Conservation (phyloP, 2,888 invertebrate genomes). For the Nezara viridula region DNA sequence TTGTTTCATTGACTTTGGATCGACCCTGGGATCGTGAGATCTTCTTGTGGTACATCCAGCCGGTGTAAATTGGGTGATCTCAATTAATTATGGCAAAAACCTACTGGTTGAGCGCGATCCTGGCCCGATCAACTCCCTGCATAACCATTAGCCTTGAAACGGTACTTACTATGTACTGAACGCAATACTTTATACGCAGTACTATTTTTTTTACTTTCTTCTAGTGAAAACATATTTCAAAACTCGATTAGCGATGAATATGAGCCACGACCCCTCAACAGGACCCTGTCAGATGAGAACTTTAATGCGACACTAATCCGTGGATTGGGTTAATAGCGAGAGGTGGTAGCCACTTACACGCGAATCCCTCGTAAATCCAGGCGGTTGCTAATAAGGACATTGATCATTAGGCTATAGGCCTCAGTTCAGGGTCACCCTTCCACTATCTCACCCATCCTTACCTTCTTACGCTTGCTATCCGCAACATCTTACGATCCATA, state of each 20-base stretch:
- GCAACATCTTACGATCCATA: background rate
- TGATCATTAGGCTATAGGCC: background rate
- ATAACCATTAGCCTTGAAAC: too few relatives aligned
- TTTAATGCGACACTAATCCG: background rate
- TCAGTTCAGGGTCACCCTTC: background rate
- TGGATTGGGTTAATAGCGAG: background rate
- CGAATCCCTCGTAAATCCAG: slow-evolving; percentile 39
- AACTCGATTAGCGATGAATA: background rate
- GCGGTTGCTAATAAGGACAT: slow-evolving; percentile 38
- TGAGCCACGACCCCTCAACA: background rate
- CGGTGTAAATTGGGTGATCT: too few relatives aligned
- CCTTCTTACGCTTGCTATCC: background rate
- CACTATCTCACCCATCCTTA: background rate
- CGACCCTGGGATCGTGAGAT: too few relatives aligned
- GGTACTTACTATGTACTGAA: too few relatives aligned
- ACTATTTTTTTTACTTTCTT: too few relatives aligned
- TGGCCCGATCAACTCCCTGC: too few relatives aligned
- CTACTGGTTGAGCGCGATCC: too few relatives aligned
- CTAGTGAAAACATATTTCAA: too few relatives aligned
- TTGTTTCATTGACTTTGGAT: too few relatives aligned
- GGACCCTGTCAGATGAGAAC: background rate
- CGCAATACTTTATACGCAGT: too few relatives aligned
- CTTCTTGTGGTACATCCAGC: too few relatives aligned
- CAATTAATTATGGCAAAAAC: too few relatives aligned
- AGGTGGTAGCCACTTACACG: background rate